Evolutionary conservation across 2,888 invertebrate genomes (phyloP).

Genomic region (Clepsis dumicolana): DNA sequence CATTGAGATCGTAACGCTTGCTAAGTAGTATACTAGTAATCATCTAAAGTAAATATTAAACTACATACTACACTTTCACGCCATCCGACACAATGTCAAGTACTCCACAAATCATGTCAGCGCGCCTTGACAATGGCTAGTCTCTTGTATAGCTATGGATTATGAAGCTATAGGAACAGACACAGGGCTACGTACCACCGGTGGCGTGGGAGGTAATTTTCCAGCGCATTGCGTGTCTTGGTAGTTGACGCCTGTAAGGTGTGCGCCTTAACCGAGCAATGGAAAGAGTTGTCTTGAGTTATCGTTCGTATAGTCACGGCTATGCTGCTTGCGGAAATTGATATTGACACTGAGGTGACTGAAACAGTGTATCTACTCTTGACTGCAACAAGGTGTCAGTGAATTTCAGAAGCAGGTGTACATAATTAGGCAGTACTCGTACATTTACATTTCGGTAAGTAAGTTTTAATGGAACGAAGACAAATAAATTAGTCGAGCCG

Average conservation of each 20-base stretch:
- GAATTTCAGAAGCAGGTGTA: not conserved
- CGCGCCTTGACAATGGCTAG: not conserved
- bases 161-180: not conserved
- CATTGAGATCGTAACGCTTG: too few relatives aligned
- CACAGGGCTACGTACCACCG: not conserved
- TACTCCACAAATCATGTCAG: not conserved
- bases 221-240: not conserved
- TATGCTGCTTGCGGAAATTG: conserved; percentile 8
- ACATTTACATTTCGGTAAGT: too few relatives aligned
- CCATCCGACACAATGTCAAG: not conserved
- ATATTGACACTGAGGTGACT: not conserved
- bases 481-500: too few relatives aligned
- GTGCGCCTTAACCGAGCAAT: not conserved
- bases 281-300: not conserved
- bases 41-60: too few relatives aligned
- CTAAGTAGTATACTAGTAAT: too few relatives aligned
- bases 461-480: too few relatives aligned
- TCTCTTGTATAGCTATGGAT: not conserved
- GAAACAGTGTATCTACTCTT: not conserved
- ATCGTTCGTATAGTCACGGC: not conserved
- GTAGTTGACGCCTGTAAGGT: too few relatives aligned
- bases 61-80: not conserved
- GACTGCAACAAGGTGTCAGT: not conserved
- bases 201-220: not conserved
- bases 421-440: not conserved